These are phyloP conservation scores for Unio delphinus DNA, from an alignment of 2,888 invertebrate genomes.

Conservation along the genomic window DNA sequence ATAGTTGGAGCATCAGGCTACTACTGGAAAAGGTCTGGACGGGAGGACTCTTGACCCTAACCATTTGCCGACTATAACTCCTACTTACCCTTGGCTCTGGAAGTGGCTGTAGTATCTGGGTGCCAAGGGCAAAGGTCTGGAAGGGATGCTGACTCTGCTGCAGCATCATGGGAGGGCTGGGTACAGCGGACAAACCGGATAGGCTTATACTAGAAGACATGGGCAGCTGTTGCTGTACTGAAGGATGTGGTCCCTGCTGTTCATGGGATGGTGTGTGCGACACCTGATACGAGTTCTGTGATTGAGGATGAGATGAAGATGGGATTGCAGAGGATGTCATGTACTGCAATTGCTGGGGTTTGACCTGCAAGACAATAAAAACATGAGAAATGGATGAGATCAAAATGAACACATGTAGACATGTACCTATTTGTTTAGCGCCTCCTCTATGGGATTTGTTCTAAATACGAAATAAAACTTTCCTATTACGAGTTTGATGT, in stretches of 20 bases:
- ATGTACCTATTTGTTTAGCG: too few relatives aligned
- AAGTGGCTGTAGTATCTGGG: conserved; percentile 63
- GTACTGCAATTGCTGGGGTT: conserved; percentile 83
- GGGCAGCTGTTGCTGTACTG: conserved; percentile 5
- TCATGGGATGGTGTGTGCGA: background rate
- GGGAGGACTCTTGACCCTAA: too few relatives aligned
- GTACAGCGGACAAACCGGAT: conserved; percentile 33
- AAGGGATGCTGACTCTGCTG: conserved; percentile 73
- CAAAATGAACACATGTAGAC: background rate
- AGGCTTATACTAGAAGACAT: conserved; percentile 8
- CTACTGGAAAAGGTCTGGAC: too few relatives aligned
- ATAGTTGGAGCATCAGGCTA: too few relatives aligned
- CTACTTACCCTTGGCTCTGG: conserved; percentile 64
- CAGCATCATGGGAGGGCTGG: conserved; percentile 55
- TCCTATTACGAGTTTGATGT: too few relatives aligned
- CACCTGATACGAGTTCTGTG: background rate
- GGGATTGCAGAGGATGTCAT: conserved; percentile 6
- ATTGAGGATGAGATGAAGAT: conserved; percentile 3
- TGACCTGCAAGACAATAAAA: conserved; percentile 72
- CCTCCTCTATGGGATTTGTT: too few relatives aligned
- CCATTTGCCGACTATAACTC: too few relatives aligned
- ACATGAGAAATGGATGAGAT: background rate
- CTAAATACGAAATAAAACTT: too few relatives aligned
- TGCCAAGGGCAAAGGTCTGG: conserved; percentile 84
- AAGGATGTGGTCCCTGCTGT: background rate